Evolutionary conservation across 92 coral and sea anemone species (phyloP), one percentile per base, ranked within the genome.

Genomic region (Porites divaricata): DNA sequence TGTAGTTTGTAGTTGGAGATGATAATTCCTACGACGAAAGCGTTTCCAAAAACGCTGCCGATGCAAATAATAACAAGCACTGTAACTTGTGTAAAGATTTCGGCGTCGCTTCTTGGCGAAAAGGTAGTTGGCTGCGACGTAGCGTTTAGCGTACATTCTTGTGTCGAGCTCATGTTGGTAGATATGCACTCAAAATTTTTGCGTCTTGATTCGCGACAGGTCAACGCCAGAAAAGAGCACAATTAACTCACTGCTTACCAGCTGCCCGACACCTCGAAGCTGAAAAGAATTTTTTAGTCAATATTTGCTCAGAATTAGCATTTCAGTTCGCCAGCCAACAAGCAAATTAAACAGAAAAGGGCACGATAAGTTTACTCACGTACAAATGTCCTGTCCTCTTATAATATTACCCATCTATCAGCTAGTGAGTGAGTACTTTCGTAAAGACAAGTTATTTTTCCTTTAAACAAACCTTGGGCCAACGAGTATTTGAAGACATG

Each of bases 1-100:
- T 93, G 96, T 13, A 93, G 91, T 26, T 90, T 89, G 70, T 77
- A 86, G 72, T 90, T 89, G 24, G 79, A 77, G 6, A 84, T 63
- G 1, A 93, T 74, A 6, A 93, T 65, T 0, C 85, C 80, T 11
- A 83, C 76, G 4, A 91, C 96, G 19, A 88, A 76, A 1, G 70
- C 68, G 74, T 93, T 93, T 11, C 96, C 96, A 0, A 88, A 54
- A 14, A 91, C 73, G 14, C 90, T 88, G 11, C 89, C 89, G 65
- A 93, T 66, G 56, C 85, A 76, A 8, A 86, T 83, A 1, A 86
- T 19, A 28, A 78, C 82, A 1, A 93, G 90, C 51, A 77, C 70
- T 4, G 28, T 17, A 0, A 68, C 87, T 48, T 93, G 96, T 6
- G 78, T 0, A 67, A 70, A 54, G 12, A 86, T 58, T 68, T 91